Base-by-base conservation (phyloP, 2,113 vertebrate species). In the Arenaria interpres region DNA sequence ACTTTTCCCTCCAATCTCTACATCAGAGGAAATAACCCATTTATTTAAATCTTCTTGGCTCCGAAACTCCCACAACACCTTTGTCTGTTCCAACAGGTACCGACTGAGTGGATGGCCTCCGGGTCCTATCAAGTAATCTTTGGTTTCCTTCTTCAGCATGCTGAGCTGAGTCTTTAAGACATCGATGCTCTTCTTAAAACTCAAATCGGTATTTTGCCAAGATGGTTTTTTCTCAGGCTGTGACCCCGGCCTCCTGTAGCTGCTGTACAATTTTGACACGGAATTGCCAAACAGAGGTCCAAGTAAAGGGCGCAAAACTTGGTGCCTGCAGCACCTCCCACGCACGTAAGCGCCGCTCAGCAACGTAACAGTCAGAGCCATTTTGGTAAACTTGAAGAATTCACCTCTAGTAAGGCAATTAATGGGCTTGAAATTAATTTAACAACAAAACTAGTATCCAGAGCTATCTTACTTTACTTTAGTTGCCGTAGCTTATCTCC, bases 1-100 rank as follows among this genome's bases (percentile, higher is more conserved):
- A 83, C 99, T 99, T 66, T 98, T 98, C 30, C 99, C 99, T 87
- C 99, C 99, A 28, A 99, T 99, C 68, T 98, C 99, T 27, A 41
- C 94, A 90, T 99, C 99, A 5, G 99, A 99, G 32, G 99, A 99
- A 90, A 99, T 90, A 1, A 96, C 78, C 99, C 99, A 99, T 53
- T 98, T 96, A 86, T 98, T 75, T 90, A 99, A 98, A 85, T 98
- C 98, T 93, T 99, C 98, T 15, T 98, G 97, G 50, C 98, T 98
- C 64, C 98, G 98, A 92, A 99, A 99, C 84, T 99, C 98, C 99
- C 99, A 99, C n/a, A 98, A 2, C 13, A 99, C 98, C 24, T 23
- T 97, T 50, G 98, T 99, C 97, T 99, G 99, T 90, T 99, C 98
- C 93, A 99, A 8, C 60, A 99, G 19, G 92, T 98, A 97, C 5